Conservation (phyloP, 2,113 vertebrate genomes). For the Nestor notabilis region DNA sequence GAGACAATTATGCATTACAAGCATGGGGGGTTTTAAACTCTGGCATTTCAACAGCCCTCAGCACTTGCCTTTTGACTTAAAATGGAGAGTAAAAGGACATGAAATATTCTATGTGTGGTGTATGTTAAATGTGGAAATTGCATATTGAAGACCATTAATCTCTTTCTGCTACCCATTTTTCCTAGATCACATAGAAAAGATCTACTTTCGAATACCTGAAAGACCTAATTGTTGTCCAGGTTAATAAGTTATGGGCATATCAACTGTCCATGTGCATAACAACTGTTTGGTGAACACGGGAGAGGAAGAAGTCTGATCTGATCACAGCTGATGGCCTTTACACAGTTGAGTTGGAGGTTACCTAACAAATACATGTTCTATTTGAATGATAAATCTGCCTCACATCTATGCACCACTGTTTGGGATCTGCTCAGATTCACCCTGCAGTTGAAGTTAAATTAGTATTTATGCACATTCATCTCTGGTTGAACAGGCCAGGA, state of each 20-base stretch:
- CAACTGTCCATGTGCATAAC: neutral
- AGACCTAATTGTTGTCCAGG: neutral
- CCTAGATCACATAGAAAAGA: neutral
- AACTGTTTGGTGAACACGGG: neutral
- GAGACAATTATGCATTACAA: neutral
- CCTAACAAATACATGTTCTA: neutral
- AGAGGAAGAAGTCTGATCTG: neutral
- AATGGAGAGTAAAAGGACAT: neutral
- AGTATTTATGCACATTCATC: neutral
- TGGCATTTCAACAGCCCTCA: neutral
- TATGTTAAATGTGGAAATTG: neutral
- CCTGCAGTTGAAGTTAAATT: neutral
- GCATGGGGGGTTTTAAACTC: neutral
- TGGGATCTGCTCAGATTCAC: neutral
- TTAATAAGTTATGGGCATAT: neutral
- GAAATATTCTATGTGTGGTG: neutral
- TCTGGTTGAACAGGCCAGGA: neutral
- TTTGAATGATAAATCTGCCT: neutral
- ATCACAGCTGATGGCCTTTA: neutral
- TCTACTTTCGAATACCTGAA: neutral
- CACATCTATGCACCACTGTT: neutral
- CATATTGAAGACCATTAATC: neutral
- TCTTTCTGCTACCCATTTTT: neutral
- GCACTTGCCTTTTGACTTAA: neutral
- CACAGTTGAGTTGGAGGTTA: neutral